These are phyloP conservation scores for Spodoptera frugiperda DNA, from an alignment of 1,140 invertebrate genomes.

Conservation along the genomic window DNA sequence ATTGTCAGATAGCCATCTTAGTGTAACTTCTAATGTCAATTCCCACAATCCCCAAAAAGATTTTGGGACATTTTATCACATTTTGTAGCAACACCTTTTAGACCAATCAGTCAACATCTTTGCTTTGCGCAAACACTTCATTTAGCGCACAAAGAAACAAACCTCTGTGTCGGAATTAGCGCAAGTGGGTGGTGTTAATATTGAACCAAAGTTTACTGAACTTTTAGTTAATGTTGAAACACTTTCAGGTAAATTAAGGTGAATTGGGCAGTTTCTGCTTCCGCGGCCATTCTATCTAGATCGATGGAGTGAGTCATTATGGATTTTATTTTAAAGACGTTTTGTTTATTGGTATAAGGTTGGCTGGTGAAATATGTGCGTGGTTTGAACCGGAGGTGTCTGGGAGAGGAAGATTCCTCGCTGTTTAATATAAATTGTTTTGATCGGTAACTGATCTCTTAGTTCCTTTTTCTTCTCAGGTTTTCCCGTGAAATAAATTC, in stretches of 20 bases:
- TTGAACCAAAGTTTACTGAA: slow-evolving; percentile 46
- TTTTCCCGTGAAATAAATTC: too few relatives aligned
- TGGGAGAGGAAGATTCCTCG: background rate
- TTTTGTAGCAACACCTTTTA: background rate
- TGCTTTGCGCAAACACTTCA: background rate
- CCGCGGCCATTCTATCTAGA: slow-evolving; percentile 1
- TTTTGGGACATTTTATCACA: background rate
- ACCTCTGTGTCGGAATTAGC: slow-evolving; percentile 59
- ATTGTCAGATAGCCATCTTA: background rate
- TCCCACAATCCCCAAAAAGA: too few relatives aligned
- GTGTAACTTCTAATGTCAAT: too few relatives aligned
- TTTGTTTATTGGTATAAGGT: slow-evolving; percentile 9
- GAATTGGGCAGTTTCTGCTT: slow-evolving; percentile 18
- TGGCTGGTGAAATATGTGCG: background rate
- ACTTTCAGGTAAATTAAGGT: slow-evolving; percentile 31
- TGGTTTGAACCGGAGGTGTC: background rate
- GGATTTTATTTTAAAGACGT: background rate
- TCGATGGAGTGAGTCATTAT: background rate
- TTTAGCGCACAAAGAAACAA: slow-evolving; percentile 52
- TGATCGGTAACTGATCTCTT: background rate
- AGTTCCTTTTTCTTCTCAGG: background rate
- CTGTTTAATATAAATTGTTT: background rate
- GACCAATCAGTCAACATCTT: slow-evolving; percentile 14
- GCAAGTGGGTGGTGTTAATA: slow-evolving; percentile 53
- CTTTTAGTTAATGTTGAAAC: slow-evolving; percentile 14